These are phyloP conservation scores for Himalopsyche tibetana DNA, from an alignment of 2,888 invertebrate species.

Conservation along the genomic window DNA sequence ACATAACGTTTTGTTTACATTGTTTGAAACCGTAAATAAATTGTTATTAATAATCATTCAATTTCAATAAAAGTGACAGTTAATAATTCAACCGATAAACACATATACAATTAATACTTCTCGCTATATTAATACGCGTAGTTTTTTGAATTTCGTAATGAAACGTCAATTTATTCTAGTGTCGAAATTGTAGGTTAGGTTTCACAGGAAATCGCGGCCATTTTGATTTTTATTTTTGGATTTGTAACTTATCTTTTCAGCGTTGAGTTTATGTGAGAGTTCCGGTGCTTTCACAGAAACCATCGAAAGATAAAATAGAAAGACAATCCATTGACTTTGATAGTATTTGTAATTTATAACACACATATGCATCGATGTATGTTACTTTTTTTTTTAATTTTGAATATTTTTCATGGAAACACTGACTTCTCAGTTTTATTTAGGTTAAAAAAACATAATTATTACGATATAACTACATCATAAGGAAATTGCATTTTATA, in stretches of 20 bases:
- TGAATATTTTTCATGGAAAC: no score
- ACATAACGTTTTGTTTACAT: slow-evolving; percentile 28
- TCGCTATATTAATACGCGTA: no score
- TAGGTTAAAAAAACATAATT: no score
- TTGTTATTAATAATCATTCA: neutral
- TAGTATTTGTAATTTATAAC: no score
- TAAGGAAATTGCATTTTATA: no score
- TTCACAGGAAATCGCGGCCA: slow-evolving; percentile 29
- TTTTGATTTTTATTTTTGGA: slow-evolving; percentile 45
- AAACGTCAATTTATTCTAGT: slow-evolving; percentile 15
- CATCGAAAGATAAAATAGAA: no score
- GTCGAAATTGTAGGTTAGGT: slow-evolving; percentile 6
- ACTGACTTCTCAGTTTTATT: no score
- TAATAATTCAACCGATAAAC: neutral
- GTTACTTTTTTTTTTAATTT: no score
- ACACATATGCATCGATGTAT: no score
- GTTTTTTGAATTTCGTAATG: neutral
- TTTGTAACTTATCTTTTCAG: neutral
- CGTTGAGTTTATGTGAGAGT: neutral
- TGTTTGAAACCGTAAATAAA: neutral
- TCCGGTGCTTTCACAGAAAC: neutral
- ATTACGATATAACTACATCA: no score
- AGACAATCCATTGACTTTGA: no score
- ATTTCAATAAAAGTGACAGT: neutral
- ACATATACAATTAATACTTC: no score